Evolutionary conservation across 2,797 vertebrate species (phyloP).

Genomic region (Rachycentron canadum): DNA sequence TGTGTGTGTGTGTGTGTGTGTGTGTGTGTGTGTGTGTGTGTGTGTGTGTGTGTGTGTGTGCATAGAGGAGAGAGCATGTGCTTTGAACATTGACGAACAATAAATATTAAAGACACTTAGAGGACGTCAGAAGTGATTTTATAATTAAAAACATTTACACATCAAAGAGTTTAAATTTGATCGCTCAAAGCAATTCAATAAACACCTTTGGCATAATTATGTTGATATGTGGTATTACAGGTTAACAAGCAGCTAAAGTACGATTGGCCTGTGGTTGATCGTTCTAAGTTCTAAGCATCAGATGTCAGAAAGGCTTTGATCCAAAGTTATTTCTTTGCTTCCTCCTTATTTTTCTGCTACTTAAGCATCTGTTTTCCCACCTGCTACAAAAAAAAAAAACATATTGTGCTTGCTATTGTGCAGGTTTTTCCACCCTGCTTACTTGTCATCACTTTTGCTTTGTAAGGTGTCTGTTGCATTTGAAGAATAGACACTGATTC

Average conservation of each 20-base stretch:
- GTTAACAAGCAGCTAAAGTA: slow-evolving; percentile 49
- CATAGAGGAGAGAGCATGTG: neutral
- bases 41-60: slow-evolving; percentile 16
- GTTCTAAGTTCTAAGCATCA: neutral
- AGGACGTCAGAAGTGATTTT: slow-evolving; percentile 53
- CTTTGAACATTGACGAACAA: slow-evolving; percentile 67
- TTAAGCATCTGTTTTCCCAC: slow-evolving; percentile 51
- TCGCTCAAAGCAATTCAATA: slow-evolving; percentile 29
- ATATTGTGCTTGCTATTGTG: slow-evolving; percentile 15
- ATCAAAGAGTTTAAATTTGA: slow-evolving; percentile 66
- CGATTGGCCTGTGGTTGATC: slow-evolving; percentile 27
- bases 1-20: slow-evolving; percentile 22
- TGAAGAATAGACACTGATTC: slow-evolving; percentile 5
- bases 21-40: slow-evolving; percentile 8
- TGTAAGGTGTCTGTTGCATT: neutral
- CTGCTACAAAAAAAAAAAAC: slow-evolving; percentile 22
- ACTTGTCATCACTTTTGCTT: slow-evolving; percentile 9
- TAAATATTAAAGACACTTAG: slow-evolving; percentile 38
- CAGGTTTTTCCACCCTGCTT: slow-evolving; percentile 6
- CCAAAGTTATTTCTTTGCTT: slow-evolving; percentile 16
- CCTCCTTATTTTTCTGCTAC: slow-evolving; percentile 31
- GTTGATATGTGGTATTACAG: slow-evolving; percentile 42
- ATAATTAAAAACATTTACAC: slow-evolving; percentile 62
- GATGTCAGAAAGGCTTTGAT: slow-evolving; percentile 45
- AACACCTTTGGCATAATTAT: slow-evolving; percentile 51